Evolutionary conservation across 2,888 invertebrate species (phyloP).

Genomic region (Lymantria dispar): DNA sequence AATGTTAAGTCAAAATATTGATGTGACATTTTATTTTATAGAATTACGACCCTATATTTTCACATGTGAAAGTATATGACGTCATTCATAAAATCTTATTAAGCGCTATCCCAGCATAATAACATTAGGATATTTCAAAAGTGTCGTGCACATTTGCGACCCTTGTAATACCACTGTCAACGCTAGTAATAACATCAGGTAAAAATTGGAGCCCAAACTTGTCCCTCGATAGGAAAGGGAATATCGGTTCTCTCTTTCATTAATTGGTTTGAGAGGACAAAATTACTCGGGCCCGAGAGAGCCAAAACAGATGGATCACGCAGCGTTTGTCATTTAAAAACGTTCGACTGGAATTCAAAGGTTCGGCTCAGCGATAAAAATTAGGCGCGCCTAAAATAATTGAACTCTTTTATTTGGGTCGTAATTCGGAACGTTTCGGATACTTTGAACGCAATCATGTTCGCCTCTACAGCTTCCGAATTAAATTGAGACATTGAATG

Average conservation of each 20-base stretch:
- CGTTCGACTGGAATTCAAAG: constrained; percentile 53
- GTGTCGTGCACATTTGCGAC: constrained; percentile 55
- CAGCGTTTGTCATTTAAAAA: constrained; percentile 61
- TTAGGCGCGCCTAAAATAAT: constrained; percentile 63
- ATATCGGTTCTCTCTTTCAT: constrained; percentile 66
- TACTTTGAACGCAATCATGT: constrained; percentile 63
- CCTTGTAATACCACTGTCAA: constrained; percentile 71
- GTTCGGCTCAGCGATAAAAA: constrained; percentile 50
- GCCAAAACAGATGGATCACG: constrained; percentile 57
- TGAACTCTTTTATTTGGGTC: constrained; percentile 55
- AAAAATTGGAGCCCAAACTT: constrained; percentile 69
- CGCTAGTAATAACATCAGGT: constrained; percentile 74
- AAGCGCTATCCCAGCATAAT: constrained; percentile 43
- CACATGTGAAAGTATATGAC: constrained; percentile 27
- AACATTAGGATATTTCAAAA: constrained; percentile 54
- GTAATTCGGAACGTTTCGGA: constrained; percentile 45
- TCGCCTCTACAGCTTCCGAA: constrained; percentile 45
- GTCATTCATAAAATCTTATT: constrained; percentile 44
- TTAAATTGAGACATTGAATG: constrained; percentile 77
- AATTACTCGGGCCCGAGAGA: constrained; percentile 39
- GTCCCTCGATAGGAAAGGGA: constrained; percentile 55
- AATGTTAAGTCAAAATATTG: constrained; percentile 17
- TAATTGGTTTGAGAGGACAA: constrained; percentile 62
- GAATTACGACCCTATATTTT: constrained; percentile 21
- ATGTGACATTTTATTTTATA: constrained; percentile 29